Base-by-base conservation (phyloP, 2,797 vertebrate genomes). In the Xiphorhynchus erythropygius region DNA sequence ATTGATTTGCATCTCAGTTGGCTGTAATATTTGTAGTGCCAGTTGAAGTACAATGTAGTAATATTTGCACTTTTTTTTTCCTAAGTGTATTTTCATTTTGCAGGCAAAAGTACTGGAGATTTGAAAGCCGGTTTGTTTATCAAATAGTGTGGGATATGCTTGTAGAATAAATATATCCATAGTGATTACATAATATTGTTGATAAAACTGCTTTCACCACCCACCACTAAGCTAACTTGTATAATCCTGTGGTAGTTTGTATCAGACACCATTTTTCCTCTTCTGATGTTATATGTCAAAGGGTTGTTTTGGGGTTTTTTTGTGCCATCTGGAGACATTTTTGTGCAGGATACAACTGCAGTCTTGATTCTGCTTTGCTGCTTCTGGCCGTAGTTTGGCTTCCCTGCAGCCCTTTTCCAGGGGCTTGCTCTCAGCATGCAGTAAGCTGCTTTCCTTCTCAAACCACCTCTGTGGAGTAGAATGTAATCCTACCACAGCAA, bases 41-140 rank as follows among this genome's bases (percentile, higher is more conserved):
- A 10, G 5, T 14, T 50, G 53, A 94, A 89, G 41, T 78, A 49
- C 23, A 30, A 8, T 65, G n/a, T 74, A 74, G 46, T 80, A 76
- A 75, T 89, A 79, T 76, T 91, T 93, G 71, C 32, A 28, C 30
- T 53, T 46, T 84, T 41, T 41, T 84, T 62, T 30, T 12, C 4
- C 6, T 2, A 49, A 57, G 30, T 82, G 27, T 87, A 7, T 67
- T 90, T 71, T 78, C 70, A 25, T 59, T 82, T 86, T 57, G 53
- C 39, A 49, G 67, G 42, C 47, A 90, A 44, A 88, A 86, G 52
- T 46, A 49, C 65, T 50, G 57, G 68, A 57, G 33, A 69, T 62
- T 41, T 77, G 56, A 87, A 93, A 80, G 32, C 25, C 28, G 33
- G 13, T 73, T 79, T 94, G n/a, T 92, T 87, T 92, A 55, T 84